A percentile compares a stretch with the other conserved stretches of the same genome.
These are phyloP conservation scores for Lasioglossum oenotherae DNA, from an alignment of 2,888 invertebrate species.

Conservation along the genomic window DNA sequence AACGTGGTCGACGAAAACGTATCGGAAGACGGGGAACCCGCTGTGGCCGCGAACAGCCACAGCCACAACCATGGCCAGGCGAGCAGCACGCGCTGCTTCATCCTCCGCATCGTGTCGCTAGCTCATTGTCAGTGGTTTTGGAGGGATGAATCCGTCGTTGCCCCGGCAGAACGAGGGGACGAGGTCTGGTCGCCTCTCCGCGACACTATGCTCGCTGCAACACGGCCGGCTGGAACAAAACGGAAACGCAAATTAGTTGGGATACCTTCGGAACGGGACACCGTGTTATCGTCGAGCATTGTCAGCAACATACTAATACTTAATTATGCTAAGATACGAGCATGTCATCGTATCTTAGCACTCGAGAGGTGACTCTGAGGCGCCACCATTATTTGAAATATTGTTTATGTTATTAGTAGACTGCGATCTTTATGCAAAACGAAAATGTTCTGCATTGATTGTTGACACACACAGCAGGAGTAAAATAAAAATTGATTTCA, in stretches of 20 bases:
- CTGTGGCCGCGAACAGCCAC: conserved; percentile 80
- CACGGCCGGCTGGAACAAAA: conserved; percentile 67
- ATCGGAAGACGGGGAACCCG: conserved; percentile 75
- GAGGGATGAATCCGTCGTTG: conserved; percentile 41
- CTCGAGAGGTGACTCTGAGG: too few species aligned
- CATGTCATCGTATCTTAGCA: too few species aligned
- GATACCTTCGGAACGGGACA: neutral
- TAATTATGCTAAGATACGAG: too few species aligned
- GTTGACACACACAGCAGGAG: too few species aligned
- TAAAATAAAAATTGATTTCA: too few species aligned
- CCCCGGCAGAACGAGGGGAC: conserved; percentile 29
- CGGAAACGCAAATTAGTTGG: neutral
- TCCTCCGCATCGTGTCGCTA: conserved; percentile 82
- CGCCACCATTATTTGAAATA: too few species aligned
- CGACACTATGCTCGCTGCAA: conserved; percentile 27
- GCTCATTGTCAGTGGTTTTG: conserved; percentile 78
- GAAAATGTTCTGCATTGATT: too few species aligned
- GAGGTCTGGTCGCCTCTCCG: conserved; percentile 7
- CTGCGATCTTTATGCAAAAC: too few species aligned
- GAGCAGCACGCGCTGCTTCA: conserved; percentile 81
- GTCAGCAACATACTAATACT: too few species aligned
- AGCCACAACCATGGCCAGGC: conserved; percentile 83
- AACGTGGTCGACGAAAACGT: conserved; percentile 58
- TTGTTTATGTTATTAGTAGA: too few species aligned
- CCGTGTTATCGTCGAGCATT: too few species aligned